Percentiles rank a stretch among this genome's conserved stretches.
Conservation (phyloP, 2,113 vertebrate genomes). For the Gila orcuttii region DNA sequence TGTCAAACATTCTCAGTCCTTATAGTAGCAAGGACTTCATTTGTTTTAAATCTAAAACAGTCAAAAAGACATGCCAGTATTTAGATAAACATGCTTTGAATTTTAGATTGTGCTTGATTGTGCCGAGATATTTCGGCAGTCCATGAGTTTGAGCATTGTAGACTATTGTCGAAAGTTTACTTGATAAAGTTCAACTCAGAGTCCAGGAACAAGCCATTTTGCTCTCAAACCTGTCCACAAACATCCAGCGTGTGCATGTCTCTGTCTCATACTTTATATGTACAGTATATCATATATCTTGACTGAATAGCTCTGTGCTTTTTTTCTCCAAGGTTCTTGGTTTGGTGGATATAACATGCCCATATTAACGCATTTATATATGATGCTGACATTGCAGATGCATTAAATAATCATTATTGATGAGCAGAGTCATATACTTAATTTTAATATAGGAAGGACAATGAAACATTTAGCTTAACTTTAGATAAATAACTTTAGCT, state of each 20-base stretch:
- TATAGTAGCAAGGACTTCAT: too few relatives aligned
- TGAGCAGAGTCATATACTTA: too few relatives aligned
- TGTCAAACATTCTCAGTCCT: too few relatives aligned
- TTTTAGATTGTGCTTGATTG: background rate
- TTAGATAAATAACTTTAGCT: background rate
- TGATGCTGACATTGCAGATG: background rate
- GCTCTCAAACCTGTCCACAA: conserved; percentile 14
- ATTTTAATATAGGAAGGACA: background rate
- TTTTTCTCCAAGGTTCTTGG: background rate
- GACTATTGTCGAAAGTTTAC: conserved; percentile 51
- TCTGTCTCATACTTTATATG: background rate
- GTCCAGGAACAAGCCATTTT: conserved; percentile 23
- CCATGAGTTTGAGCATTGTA: conserved; percentile 20
- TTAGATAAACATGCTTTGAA: background rate
- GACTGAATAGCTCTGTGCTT: conserved; percentile 3
- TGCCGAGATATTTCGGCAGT: conserved; percentile 4
- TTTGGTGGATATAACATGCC: too few relatives aligned
- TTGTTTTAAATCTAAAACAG: background rate
- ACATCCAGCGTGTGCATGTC: conserved; percentile 29
- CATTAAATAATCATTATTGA: background rate
- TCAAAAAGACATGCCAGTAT: background rate
- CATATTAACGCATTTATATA: background rate
- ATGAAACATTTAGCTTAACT: background rate
- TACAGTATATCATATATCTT: background rate
- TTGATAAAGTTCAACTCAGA: conserved; percentile 33